Evolutionary conservation across 1,140 invertebrate genomes (phyloP).

Genomic region (Myzus persicae): DNA sequence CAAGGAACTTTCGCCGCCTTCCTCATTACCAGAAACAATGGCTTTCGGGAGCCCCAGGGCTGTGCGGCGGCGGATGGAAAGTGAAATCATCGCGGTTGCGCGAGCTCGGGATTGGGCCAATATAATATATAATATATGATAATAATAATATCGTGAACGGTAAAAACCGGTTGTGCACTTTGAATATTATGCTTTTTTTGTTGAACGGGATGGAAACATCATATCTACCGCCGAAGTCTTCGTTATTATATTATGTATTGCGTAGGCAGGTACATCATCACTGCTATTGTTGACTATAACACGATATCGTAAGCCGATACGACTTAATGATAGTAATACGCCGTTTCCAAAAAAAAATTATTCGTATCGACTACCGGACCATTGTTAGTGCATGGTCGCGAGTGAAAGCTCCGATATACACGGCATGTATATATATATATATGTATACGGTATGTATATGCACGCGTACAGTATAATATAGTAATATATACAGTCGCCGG

Average conservation of each 20-base stretch:
- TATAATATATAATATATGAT: not conserved
- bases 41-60: conserved; percentile 43
- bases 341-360: not conserved
- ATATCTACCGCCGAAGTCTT: not conserved
- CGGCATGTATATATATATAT: not conserved
- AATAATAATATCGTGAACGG: conserved; percentile 27
- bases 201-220: conserved; percentile 36
- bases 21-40: conserved; percentile 55
- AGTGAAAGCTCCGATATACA: conserved; percentile 26
- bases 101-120: not conserved
- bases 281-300: not conserved
- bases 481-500: not conserved
- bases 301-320: not conserved
- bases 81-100: conserved; percentile 42
- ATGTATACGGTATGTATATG: too few species aligned
- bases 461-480: too few species aligned
- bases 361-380: not conserved
- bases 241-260: not conserved
- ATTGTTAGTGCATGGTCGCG: not conserved
- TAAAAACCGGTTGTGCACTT: conserved; percentile 49
- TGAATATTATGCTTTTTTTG: not conserved
- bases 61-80: conserved; percentile 20
- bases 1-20: conserved; percentile 39
- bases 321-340: not conserved
- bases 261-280: not conserved